Base-by-base conservation (phyloP, 2,888 invertebrate species). In the Caenorhabditis panamensis region DNA sequence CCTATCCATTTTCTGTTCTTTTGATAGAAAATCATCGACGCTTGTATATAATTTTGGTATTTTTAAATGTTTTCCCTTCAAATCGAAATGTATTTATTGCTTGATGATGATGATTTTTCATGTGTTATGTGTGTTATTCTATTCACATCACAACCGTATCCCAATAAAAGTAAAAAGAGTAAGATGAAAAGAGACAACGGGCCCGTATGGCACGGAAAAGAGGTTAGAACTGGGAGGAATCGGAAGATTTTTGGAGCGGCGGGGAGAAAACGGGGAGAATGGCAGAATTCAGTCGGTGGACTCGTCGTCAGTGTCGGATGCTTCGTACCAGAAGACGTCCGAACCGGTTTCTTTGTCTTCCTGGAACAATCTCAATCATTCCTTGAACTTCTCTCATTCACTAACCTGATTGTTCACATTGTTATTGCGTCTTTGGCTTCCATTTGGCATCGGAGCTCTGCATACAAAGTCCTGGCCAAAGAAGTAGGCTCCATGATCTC, bases 271-370 rank as follows among this genome's bases (percentile, higher is more conserved):
- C 28, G 13, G 54, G 51, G 18, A 53, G 11, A 44, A 16, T 16
- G 9, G 5, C 13, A 13, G 8, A 47, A 13, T n/a, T 49, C 49
- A 61, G 28, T 68, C 54, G 28, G 59, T 13, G 0, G 59, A 56
- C 22, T 81, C 81, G 24, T 81, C 81, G 18, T 81, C 81, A 26
- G 81, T 81, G 41, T 81, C 81, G 5, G 81, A 81, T 0, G 76
- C 81, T 20, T 81, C 80, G 61, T 75, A 75, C 75, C 75, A 80
- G 61, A 80, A 80, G 22, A 66, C 67, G 56, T 79, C 68, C 9
- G 61, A 62, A 22, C 73, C 73, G 41, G 44, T 63, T 31, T 58
- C 64, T 1, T 47, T 54, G 51, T 28, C 24, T 11, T 41, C 62
- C 47, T 62, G 24, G 13, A 62, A 62, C 13, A 31, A 5, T 8